These are phyloP conservation scores for Pipistrellus pipistrellus DNA, from an alignment of 2,797 vertebrate species.

Conservation along the genomic window DNA sequence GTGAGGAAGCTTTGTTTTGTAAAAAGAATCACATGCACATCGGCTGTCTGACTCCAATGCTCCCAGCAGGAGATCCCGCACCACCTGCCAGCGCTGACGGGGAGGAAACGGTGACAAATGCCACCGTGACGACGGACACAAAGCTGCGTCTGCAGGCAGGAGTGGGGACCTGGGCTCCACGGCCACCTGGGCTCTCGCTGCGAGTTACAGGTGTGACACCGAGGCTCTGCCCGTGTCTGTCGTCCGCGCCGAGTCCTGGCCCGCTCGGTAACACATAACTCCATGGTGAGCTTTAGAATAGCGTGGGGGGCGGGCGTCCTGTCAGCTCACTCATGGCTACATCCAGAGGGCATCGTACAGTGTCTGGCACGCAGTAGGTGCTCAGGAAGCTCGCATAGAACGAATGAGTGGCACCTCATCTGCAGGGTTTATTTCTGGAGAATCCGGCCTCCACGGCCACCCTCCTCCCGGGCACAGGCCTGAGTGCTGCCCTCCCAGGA, in stretches of 20 bases:
- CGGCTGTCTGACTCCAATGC: neutral
- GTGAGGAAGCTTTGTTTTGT: neutral
- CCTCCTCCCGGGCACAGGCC: too few relatives aligned
- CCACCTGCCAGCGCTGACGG: neutral
- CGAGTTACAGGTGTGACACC: neutral
- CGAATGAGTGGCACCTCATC: neutral
- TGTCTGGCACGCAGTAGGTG: neutral
- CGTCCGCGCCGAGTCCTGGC: too few relatives aligned
- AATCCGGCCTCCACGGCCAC: neutral
- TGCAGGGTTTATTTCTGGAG: neutral
- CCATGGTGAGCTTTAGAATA: neutral
- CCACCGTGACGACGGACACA: neutral
- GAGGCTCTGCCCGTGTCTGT: neutral
- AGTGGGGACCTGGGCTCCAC: neutral
- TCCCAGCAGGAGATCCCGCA: constrained; percentile 19
- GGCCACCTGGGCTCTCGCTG: neutral
- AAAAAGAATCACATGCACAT: constrained; percentile 49
- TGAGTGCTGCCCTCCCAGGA: neutral
- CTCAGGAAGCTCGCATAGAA: neutral
- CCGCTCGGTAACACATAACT: fast-evolving
- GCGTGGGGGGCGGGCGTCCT: neutral
- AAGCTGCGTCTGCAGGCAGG: fast-evolving
- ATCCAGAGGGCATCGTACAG: fast-evolving
- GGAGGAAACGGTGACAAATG: constrained; percentile 22
- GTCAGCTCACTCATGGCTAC: neutral